Base-by-base conservation (phyloP, 1,140 invertebrate species). In the Drosophila gunungcola region DNA sequence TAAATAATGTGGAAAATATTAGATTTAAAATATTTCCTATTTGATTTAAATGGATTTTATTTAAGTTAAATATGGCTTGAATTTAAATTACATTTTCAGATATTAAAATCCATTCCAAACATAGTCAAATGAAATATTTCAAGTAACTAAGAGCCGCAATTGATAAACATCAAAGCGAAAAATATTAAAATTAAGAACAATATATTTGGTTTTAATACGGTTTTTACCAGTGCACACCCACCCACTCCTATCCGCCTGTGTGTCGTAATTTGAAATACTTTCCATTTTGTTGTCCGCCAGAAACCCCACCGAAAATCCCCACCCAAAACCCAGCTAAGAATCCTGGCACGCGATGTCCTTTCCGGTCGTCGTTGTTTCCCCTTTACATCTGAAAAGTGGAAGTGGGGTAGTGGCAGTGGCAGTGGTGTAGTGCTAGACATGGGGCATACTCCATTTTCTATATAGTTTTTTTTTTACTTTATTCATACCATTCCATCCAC, bases 301-400 rank as follows among this genome's bases (percentile, higher is more conserved):
- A 9, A 16, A 5, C 16, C 29, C 42, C 61, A 45, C 48, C 49
- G 16, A 32, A 32, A 29, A 29, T 27, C 36, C 51, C 38, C 32
- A 25, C 45, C 55, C 39, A 56, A n/a, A 32, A 45, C 36, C 27
- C 38, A 48, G 60, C 70, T 21, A 41, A 55, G 52, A 75, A 52
- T 85, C 51, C 41, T 64, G 84, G 80, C 86, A 91, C 78, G 86
- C 86, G 90, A 90, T 91, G 90, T 91, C 90, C 90, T 82, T 91
- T 91, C 90, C 90, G 86, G 70, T 88, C 81, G 76, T 78, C 84
- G 84, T 73, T 84, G 83, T 88, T 88, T 89, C 80, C 83, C 65
- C 74, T 76, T 88, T 68, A 83, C 78, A 79, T 78, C 63, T 54
- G 46, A 63, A 39, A 49, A 34, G 29, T 34, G 48, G 45, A n/a